Conservation (phyloP, 2,888 invertebrate species). For the Lathronympha strigana region DNA sequence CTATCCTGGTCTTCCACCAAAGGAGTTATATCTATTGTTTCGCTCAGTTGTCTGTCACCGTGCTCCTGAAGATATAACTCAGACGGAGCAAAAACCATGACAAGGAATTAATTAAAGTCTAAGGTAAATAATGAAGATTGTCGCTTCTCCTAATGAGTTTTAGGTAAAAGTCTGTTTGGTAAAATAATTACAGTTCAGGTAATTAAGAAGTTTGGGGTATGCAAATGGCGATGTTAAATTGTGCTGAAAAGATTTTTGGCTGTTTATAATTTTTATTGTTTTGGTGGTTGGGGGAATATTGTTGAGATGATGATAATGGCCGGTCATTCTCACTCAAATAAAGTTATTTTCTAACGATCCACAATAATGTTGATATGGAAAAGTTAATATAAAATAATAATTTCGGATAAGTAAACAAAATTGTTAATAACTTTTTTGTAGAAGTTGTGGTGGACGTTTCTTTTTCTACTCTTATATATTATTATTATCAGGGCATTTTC, state of each 20-base stretch:
- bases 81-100: slow-evolving; percentile 84
- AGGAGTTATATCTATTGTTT: slow-evolving; percentile 52
- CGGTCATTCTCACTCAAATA: not conserved
- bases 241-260: slow-evolving; percentile 58
- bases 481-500: too few species aligned
- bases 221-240: slow-evolving; percentile 66
- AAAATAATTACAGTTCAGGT: slow-evolving; percentile 78
- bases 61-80: slow-evolving; percentile 74
- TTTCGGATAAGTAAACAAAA: too few species aligned
- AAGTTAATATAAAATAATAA: too few species aligned
- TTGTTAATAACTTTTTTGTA: too few species aligned
- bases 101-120: slow-evolving; percentile 84
- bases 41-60: slow-evolving; percentile 52
- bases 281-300: slow-evolving; percentile 37
- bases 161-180: slow-evolving; percentile 62
- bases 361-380: too few species aligned
- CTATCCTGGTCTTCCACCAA: slow-evolving; percentile 55
- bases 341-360: too few species aligned
- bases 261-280: slow-evolving; percentile 42
- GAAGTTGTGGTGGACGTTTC: too few species aligned
- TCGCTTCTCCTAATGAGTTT: slow-evolving; percentile 81
- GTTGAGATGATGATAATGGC: slow-evolving; percentile 23
- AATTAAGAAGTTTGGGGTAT: slow-evolving; percentile 75
- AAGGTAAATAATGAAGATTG: slow-evolving; percentile 84
- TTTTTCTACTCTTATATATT: too few species aligned